Base-by-base conservation (phyloP, 2,113 vertebrate species). In the Orcinus orca region DNA sequence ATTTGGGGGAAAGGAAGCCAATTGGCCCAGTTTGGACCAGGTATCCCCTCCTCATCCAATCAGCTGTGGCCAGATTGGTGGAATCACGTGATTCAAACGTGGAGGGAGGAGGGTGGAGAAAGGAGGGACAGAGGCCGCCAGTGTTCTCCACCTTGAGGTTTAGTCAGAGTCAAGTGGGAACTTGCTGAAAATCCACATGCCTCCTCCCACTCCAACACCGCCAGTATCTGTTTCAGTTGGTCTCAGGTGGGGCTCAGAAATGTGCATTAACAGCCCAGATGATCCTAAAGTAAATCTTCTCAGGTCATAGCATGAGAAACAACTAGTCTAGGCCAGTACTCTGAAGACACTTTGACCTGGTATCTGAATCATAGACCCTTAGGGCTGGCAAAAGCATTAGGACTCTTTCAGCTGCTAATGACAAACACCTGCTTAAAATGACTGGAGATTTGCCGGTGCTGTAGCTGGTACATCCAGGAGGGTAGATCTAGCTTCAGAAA, bases 221-320 rank as follows among this genome's bases (percentile, higher is more conserved):
- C 8, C 21, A 44, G 38, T 15, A 11, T 14, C 58, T 84, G 21
- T 31, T 65, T 74, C 20, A 8, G 5, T 41, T 33, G 68, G 29
- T 68, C 62, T 33, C 11, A 71, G 62, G 53, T 1, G 2, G 41
- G 63, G 36, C 38, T 85, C 29, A 83, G 63, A 50, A 29, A 29
- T 6, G 20, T 33, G 33, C 18, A 0, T 33, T 29, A 38, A 36
- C 36, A 10, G 15, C 38, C 36, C 4, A 0, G 8, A 33, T 23
- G 79, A 31, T 7, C 65, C 33, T 20, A 44, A 71, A 73, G 36
- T 14, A 50, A 74, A 13, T 2, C 20, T 76, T 17, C 60, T 55
- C 2, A 21, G 80, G 6, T 73, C 60, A 89, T 4, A 74, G 47
- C 21, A 4, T n/a, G 58, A 81, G 80, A 58, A 86, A 74, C 79